Percentiles rank a stretch among this genome's conserved stretches.
phyloP scores from a whole-genome alignment of 2,888 invertebrate species.

The Leucophenga montana region DNA sequence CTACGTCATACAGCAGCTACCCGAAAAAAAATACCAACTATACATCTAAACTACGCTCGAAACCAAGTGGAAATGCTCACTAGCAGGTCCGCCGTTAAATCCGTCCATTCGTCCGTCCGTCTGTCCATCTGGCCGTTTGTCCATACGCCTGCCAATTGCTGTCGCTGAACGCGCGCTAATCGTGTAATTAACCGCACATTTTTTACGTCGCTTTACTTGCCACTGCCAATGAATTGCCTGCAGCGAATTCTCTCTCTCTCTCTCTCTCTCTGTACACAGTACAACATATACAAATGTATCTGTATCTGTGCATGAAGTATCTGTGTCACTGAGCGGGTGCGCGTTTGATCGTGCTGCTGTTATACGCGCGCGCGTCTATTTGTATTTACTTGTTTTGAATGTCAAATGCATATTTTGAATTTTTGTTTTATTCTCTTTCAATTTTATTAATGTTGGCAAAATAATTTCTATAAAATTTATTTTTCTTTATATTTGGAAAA shows the following conservation, averaged over 20 bases:
- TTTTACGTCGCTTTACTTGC: neutral
- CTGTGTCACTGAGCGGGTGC: too few relatives aligned
- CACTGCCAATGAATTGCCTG: neutral
- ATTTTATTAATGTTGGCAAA: neutral
- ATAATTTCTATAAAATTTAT: neutral
- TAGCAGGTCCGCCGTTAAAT: neutral
- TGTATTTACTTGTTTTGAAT: neutral
- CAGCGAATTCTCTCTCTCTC: neutral
- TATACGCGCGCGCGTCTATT: neutral
- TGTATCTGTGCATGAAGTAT: too few relatives aligned
- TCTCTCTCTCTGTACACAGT: neutral
- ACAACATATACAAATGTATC: too few relatives aligned
- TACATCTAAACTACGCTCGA: too few relatives aligned
- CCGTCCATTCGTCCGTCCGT: neutral
- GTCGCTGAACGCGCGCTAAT: slow-evolving; percentile 14
- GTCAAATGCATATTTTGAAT: slow-evolving; percentile 8
- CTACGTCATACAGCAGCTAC: slow-evolving; percentile 11
- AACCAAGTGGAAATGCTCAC: too few relatives aligned
- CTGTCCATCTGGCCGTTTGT: neutral
- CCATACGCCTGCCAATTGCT: slow-evolving; percentile 10
- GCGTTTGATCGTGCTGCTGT: neutral
- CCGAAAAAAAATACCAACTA: too few relatives aligned
- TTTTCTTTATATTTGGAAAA: too few relatives aligned
- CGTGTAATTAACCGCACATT: slow-evolving; percentile 11
- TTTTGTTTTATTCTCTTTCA: neutral